phyloP scores from a whole-genome alignment of 1,140 invertebrate species.

The Hylyphantes graminicola region DNA sequence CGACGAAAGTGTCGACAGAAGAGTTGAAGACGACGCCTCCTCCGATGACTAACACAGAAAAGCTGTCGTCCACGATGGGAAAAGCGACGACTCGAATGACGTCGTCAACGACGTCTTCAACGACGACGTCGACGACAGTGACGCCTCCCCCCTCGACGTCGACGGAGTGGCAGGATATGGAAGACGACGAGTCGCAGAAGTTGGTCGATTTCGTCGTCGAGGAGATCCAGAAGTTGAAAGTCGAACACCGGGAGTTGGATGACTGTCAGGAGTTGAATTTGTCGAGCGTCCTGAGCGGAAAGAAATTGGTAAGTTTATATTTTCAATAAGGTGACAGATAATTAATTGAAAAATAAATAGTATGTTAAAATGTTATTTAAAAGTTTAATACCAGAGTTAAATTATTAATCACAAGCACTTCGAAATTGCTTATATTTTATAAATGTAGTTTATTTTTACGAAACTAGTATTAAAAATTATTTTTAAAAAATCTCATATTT shows the following conservation, averaged over 20 bases:
- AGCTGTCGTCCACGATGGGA: background rate
- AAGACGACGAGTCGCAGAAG: constrained; percentile 45
- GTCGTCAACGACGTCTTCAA: background rate
- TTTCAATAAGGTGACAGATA: background rate
- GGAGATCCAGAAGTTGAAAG: constrained; percentile 57
- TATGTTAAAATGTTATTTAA: too few species aligned
- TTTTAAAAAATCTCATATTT: too few species aligned
- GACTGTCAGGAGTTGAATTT: constrained; percentile 54
- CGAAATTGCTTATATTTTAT: too few species aligned
- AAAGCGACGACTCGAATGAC: constrained; percentile 5
- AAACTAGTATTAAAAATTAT: too few species aligned
- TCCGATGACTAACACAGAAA: constrained; percentile 2
- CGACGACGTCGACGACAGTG: constrained; percentile 7
- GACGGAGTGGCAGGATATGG: constrained; percentile 53
- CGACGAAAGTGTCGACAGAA: constrained; percentile 17
- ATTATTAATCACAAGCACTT: too few species aligned
- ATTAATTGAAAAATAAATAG: background rate
- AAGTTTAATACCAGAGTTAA: too few species aligned
- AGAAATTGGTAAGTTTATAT: constrained; percentile 45
- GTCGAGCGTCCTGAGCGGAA: constrained; percentile 44
- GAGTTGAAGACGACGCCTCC: constrained; percentile 3
- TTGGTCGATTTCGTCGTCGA: constrained; percentile 51
- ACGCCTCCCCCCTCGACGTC: background rate
- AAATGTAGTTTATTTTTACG: too few species aligned
- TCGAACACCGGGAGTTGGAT: constrained; percentile 58